These are phyloP conservation scores for Enteromius argenteus DNA, from an alignment of 2,797 vertebrate genomes.

Conservation along the genomic window DNA sequence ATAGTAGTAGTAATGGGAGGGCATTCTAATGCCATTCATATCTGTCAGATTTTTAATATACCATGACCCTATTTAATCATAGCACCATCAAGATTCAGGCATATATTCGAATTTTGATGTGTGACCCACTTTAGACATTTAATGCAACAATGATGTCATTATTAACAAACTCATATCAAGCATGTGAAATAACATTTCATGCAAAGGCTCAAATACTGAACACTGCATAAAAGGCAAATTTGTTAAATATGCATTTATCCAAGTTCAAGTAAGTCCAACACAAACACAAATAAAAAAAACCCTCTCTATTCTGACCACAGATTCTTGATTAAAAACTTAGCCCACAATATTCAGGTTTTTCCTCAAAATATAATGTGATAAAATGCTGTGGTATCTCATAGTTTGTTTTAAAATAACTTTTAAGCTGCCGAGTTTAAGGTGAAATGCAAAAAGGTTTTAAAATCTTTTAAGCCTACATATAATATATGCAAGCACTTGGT, in stretches of 20 bases:
- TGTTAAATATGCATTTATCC: background rate
- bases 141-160: background rate
- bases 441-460: background rate
- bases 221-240: background rate
- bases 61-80: background rate
- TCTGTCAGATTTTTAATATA: constrained; percentile 15
- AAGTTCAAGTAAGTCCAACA: background rate
- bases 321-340: background rate
- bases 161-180: background rate
- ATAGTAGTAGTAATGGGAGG: constrained; percentile 55
- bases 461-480: constrained; percentile 16
- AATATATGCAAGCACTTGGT: constrained; percentile 21
- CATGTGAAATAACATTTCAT: background rate
- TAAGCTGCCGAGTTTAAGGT: background rate
- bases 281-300: background rate
- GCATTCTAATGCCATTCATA: constrained; percentile 32
- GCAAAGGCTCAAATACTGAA: background rate
- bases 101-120: background rate
- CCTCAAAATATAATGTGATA: background rate
- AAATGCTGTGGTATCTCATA: background rate
- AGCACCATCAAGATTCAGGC: constrained; percentile 8
- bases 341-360: background rate
- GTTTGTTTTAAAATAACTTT: background rate
- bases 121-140: background rate
- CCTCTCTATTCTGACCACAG: background rate